Conservation (phyloP, 2,797 vertebrate genomes). For the Onychomys torridus region DNA sequence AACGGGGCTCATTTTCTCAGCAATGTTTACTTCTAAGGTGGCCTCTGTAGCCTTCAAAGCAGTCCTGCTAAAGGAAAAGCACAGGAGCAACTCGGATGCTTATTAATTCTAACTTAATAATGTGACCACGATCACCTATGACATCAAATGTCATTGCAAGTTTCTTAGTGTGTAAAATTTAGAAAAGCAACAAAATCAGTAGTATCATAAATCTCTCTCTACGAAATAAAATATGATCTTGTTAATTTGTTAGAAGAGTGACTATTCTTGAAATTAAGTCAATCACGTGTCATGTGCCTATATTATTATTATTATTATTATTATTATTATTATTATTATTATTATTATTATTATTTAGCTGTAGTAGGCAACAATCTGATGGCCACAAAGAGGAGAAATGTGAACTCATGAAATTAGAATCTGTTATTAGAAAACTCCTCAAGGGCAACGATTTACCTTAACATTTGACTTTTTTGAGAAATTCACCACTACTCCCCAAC, state of each 20-base stretch:
- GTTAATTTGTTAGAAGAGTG: neutral
- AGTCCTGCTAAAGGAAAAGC: neutral
- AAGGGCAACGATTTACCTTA: constrained; percentile 90
- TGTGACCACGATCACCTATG: neutral
- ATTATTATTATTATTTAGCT: neutral
- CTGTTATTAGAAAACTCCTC: neutral
- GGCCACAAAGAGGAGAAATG: neutral
- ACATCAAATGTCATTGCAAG: neutral
- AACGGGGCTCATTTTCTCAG: neutral
- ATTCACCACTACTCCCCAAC: constrained; percentile 98
- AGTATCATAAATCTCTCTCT: neutral
- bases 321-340: neutral
- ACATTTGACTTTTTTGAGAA: constrained; percentile 97
- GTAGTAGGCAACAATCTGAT: neutral
- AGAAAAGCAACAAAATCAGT: neutral
- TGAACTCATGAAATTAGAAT: neutral
- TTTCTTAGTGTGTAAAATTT: constrained; percentile 20
- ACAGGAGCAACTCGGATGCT: neutral
- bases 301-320: no score
- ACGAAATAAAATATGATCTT: neutral
- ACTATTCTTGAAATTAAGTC: neutral
- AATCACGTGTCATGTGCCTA: no score
- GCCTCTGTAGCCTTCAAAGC: neutral
- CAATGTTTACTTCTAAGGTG: neutral
- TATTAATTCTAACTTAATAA: neutral